Conservation (phyloP, 30 jellyfish, hydroid and myxozoan genomes). For the Sanderia malayensis region DNA sequence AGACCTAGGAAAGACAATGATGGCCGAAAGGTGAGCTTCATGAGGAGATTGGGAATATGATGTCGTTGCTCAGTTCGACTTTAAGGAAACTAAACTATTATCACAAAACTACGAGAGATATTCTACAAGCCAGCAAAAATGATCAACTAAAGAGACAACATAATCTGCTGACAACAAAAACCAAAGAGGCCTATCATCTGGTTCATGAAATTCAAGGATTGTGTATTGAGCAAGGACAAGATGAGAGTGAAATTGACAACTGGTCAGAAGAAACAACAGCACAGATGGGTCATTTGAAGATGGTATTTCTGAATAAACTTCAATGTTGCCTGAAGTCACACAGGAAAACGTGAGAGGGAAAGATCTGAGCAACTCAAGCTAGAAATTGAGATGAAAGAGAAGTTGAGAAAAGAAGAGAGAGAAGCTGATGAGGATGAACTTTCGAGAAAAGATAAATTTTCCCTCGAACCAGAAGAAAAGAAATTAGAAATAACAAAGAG, state of each 20-base stretch:
- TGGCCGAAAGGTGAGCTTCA: background rate
- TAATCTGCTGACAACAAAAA: slow-evolving; percentile 26
- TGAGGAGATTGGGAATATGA: slow-evolving; percentile 7
- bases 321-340: slow-evolving; percentile 4
- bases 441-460: slow-evolving; percentile 33
- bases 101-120: slow-evolving; percentile 18
- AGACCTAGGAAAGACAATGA: background rate
- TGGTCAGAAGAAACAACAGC: slow-evolving; percentile 27
- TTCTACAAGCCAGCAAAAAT: slow-evolving; percentile 1
- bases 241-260: slow-evolving; percentile 15
- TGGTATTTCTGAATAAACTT: background rate
- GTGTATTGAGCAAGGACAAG: slow-evolving; percentile 24
- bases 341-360: slow-evolving; percentile 27
- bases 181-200: slow-evolving; percentile 21
- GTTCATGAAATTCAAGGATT: slow-evolving; percentile 49
- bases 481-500: slow-evolving; percentile 30
- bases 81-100: slow-evolving; percentile 32
- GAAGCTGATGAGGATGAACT: slow-evolving; percentile 30
- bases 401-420: slow-evolving; percentile 17
- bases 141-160: slow-evolving; percentile 26
- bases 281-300: slow-evolving; percentile 26
- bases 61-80: slow-evolving; percentile 18
- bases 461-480: slow-evolving; percentile 36
- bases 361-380: slow-evolving; percentile 16
- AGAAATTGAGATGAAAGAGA: slow-evolving; percentile 16